Percentiles rank a stretch among this genome's conserved stretches.
These are phyloP conservation scores for Pelochelys cantorii DNA, from an alignment of 2,797 vertebrate species.

Conservation along the genomic window DNA sequence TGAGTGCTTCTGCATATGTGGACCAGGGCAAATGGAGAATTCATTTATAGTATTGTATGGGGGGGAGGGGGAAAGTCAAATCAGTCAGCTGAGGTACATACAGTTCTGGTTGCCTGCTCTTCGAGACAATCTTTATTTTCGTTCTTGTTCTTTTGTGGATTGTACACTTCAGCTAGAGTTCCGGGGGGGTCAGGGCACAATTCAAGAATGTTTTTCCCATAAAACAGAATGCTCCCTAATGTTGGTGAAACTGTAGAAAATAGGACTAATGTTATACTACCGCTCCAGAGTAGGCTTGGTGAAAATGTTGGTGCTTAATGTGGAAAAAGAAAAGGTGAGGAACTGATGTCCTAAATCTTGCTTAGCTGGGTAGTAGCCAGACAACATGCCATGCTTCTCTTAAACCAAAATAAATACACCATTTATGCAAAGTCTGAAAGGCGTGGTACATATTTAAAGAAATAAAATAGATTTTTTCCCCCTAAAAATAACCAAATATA, in stretches of 20 bases:
- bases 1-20: neutral
- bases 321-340: conserved; percentile 61
- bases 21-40: neutral
- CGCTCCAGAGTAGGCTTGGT: neutral
- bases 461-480: neutral
- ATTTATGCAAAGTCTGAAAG: neutral
- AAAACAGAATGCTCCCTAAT: fast-evolving
- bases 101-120: neutral
- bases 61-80: neutral
- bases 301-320: conserved; percentile 56
- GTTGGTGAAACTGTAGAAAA: neutral
- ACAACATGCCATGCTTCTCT: conserved; percentile 32
- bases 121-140: neutral
- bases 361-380: conserved; percentile 45
- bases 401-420: neutral
- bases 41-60: neutral
- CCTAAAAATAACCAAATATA: neutral
- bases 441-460: neutral
- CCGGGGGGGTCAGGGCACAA: neutral
- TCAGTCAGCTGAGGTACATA: neutral
- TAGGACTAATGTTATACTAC: neutral
- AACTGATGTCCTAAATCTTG: conserved; percentile 34
- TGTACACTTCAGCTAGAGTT: neutral
- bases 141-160: fast-evolving
- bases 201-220: neutral